Base-by-base conservation (phyloP, 2,797 vertebrate species). In the Rhadinocentrus ornatus region DNA sequence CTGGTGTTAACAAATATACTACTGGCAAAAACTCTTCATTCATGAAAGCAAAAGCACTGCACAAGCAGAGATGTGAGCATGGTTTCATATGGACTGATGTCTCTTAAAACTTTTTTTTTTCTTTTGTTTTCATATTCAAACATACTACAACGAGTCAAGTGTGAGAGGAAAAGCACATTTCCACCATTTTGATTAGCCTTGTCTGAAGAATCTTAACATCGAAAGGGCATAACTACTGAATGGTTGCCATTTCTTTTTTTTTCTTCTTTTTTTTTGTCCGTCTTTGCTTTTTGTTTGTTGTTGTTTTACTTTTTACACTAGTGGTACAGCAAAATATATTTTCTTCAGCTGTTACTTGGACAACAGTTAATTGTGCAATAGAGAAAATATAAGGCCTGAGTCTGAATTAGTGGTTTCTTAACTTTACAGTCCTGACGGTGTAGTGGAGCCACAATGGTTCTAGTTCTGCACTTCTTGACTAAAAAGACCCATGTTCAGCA, bases 351-450 rank as follows among this genome's bases (percentile, higher is more conserved):
- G 94, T 97, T 96, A 96, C 94, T 96, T 94, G 93, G 96, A 97
- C 95, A 98, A 98, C 94, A 97, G 95, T 96, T 97, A 95, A 95
- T 96, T 98, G 97, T 99, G 97, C 97, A 98, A 96, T 96, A 97
- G 96, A 98, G 96, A 96, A 97, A 97, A 98, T 96, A 96, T 99
- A 99, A 99, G 97, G 98, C 98, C 97, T 96, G 97, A 97, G 97
- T 97, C 96, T 96, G 96, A 97, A 97, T 97, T 97, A 97, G 96
- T 97, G 96, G 96, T 97, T 97, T 88, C 84, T 86, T 89, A 86
- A 88, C 76, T 86, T 88, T 86, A 91, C 86, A 91, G 90, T 92
- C 90, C 77, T 78, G 82, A 88, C 78, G 84, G 83, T 88, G 86
- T 58, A 78, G 80, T 81, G 84, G 84, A 88, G 84, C 87, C 79